These are phyloP conservation scores for Muntiacus reevesi DNA, from an alignment of 2,113 vertebrate species.

Conservation along the genomic window DNA sequence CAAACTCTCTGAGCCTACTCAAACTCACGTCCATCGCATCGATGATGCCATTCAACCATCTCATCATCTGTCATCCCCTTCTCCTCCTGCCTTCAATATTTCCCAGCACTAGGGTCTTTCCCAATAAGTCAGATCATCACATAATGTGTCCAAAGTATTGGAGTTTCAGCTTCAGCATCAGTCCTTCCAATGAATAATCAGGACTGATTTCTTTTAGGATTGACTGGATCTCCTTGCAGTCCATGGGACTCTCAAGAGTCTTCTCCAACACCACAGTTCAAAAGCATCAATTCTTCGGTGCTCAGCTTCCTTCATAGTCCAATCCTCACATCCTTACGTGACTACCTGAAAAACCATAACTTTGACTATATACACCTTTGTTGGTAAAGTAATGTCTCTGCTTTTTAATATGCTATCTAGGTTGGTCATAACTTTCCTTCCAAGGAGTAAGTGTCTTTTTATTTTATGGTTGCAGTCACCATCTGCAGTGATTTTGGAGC, in stretches of 20 bases:
- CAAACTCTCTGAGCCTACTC: neutral
- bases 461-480: neutral
- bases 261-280: neutral
- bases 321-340: neutral
- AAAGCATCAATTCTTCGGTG: neutral
- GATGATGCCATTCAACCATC: neutral
- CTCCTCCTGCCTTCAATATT: neutral
- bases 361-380: neutral
- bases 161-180: neutral
- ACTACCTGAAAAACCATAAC: neutral
- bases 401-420: neutral
- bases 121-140: neutral
- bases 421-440: neutral
- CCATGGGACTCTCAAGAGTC: neutral
- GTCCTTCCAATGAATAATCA: neutral
- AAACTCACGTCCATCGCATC: neutral
- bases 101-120: neutral
- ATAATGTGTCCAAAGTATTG: neutral
- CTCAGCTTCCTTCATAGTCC: neutral
- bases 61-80: neutral
- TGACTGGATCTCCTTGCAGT: neutral
- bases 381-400: neutral
- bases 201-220: neutral
- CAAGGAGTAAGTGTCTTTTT: neutral
- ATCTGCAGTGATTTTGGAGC: neutral